A percentile compares a stretch with the other conserved stretches of the same genome.
These are phyloP conservation scores for Varanus salvator DNA, from an alignment of 2,113 vertebrate species.

Conservation along the genomic window DNA sequence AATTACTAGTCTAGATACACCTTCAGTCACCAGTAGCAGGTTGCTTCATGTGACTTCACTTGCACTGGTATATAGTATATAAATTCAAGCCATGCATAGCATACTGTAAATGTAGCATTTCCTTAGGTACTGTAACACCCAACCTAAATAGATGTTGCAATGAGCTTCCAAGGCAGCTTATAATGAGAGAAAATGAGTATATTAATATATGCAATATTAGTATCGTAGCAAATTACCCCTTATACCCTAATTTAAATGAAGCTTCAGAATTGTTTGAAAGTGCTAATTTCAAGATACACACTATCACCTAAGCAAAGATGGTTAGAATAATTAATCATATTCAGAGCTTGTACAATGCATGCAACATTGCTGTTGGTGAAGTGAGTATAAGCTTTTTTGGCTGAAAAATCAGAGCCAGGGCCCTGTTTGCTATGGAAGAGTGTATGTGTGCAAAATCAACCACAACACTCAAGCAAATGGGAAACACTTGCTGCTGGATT, in stretches of 20 bases:
- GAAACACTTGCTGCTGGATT: not conserved
- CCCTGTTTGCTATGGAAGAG: not conserved
- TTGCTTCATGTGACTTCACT: not conserved
- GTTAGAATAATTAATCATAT: conserved; percentile 12
- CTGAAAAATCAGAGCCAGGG: not conserved
- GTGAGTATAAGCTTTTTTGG: not conserved
- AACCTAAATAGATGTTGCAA: not conserved
- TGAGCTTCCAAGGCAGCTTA: not conserved
- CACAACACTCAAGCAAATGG: not conserved
- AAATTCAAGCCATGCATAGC: conserved; percentile 14
- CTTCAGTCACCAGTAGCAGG: conserved; percentile 28
- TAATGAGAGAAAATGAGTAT: not conserved
- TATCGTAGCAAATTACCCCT: not conserved
- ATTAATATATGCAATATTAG: not conserved
- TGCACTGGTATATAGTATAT: not conserved
- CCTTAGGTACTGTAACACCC: conserved; percentile 1
- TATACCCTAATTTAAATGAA: not conserved
- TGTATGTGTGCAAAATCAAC: not conserved
- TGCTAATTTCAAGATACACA: conserved; percentile 38
- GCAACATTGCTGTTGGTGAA: not conserved
- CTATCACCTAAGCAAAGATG: conserved; percentile 62
- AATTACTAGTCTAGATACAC: not conserved
- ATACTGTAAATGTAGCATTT: conserved; percentile 18
- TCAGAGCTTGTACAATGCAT: not conserved
- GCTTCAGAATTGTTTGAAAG: not conserved